Conservation (phyloP, 2,888 invertebrate species). For the Tiliacea citrago region DNA sequence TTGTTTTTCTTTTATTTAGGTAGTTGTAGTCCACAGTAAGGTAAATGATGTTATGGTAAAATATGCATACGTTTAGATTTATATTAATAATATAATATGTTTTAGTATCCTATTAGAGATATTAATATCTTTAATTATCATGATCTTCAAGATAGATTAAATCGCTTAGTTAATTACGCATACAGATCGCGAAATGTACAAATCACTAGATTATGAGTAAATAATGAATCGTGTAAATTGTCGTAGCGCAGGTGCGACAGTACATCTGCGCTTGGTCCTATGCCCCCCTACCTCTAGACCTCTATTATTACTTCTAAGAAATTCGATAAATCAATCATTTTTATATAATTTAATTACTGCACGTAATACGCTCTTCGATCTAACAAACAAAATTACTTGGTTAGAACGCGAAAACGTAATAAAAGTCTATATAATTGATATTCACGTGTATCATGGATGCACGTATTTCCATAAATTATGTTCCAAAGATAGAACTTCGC, state of each 20-base stretch:
- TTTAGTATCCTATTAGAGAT: conserved; percentile 2
- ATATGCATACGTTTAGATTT: not conserved
- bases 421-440: conserved; percentile 69
- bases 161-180: conserved; percentile 46
- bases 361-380: conserved; percentile 30
- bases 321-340: conserved; percentile 57
- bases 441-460: conserved; percentile 57
- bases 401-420: conserved; percentile 63
- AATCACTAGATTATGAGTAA: conserved; percentile 67
- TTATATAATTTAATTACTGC: conserved; percentile 54
- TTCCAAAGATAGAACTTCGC: conserved; percentile 57
- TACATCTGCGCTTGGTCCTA: conserved; percentile 83
- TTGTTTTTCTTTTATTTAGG: no score
- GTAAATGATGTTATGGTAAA: not conserved
- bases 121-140: conserved; percentile 2
- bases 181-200: conserved; percentile 65
- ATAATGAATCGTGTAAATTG: conserved; percentile 78
- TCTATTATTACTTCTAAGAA: conserved; percentile 67
- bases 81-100: not conserved
- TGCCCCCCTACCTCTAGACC: conserved; percentile 73
- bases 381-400: conserved; percentile 62
- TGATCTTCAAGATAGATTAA: not conserved
- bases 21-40: not conserved
- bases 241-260: conserved; percentile 83
- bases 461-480: conserved; percentile 70